Evolutionary conservation across 2,113 vertebrate genomes (phyloP), one percentile per base, ranked within the genome.

Genomic region (Saccopteryx bilineata): DNA sequence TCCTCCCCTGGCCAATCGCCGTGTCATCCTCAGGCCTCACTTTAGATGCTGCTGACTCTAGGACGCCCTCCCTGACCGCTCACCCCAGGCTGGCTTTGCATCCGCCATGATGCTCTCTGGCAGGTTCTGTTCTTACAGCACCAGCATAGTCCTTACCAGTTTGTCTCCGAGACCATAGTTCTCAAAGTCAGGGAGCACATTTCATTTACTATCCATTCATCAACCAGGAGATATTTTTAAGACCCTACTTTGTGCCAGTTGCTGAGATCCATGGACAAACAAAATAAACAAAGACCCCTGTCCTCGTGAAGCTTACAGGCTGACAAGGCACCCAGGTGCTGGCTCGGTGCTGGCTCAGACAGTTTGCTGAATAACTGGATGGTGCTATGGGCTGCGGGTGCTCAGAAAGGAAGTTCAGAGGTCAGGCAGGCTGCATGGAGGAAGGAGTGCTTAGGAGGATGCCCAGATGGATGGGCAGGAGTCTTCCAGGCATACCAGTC

Each of bases 321-420:
- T 56, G 33, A 3, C 0, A 0, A 66, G 28, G 26, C 60, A 18
- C 8, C 33, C 54, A 2, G 8, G 58, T 1, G 31, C 58, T n/a
- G 92, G n/a, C 69, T 26, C 15, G 11, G 83, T 10, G 46, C 48
- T 5, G n/a, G 4, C 86, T 68, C 2, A 2, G 74, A 52, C 12
- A 4, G 18, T 56, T 19, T 2, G 4, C 61, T n/a, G 54, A 58
- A 24, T 28, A 76, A 56, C 66, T 4, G 1, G 50, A n/a, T 9
- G 6, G 9, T 5, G 13, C n/a, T 0, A 4, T 17, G 66, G 80
- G 12, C 79, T 48, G 21, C 5, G n/a, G 24, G 9, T 14, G 7
- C n/a, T 50, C 33, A 39, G 50, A 65, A 61, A n/a, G 33, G 79
- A 52, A 33, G 33, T 26, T 50, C 2, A 0, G 65, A 60, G 39